phyloP scores from a whole-genome alignment of 2,113 vertebrate species.

The Piprites chloris region DNA sequence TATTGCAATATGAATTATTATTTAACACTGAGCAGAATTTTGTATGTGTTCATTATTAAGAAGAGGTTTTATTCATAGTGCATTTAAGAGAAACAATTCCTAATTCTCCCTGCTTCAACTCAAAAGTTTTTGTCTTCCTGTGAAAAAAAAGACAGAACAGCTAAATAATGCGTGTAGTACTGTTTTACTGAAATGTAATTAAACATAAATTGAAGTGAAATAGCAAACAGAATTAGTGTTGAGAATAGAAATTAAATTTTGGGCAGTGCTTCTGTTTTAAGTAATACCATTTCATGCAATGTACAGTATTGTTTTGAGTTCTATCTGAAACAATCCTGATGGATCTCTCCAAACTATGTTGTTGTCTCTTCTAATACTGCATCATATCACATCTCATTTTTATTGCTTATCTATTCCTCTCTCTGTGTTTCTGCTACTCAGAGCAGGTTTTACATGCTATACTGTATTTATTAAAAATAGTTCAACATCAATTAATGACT shows the following conservation, averaged over 20 bases:
- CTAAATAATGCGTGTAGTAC: neutral
- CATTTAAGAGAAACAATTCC: neutral
- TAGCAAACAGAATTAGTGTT: neutral
- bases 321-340: constrained; percentile 21
- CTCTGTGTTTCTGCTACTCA: neutral
- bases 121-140: neutral
- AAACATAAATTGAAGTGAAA: neutral
- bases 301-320: neutral
- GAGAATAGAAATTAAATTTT: neutral
- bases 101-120: neutral
- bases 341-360: constrained; percentile 16
- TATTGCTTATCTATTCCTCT: neutral
- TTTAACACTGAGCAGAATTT: neutral
- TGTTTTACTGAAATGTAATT: neutral
- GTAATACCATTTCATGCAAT: neutral
- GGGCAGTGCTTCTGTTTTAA: neutral
- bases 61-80: neutral
- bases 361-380: neutral
- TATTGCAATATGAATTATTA: neutral
- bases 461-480: neutral
- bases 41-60: neutral
- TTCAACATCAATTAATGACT: neutral
- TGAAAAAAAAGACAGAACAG: neutral
- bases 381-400: neutral
- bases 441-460: neutral